These are phyloP conservation scores for Microhierax caerulescens DNA, from an alignment of 2,797 vertebrate genomes.

Conservation along the genomic window DNA sequence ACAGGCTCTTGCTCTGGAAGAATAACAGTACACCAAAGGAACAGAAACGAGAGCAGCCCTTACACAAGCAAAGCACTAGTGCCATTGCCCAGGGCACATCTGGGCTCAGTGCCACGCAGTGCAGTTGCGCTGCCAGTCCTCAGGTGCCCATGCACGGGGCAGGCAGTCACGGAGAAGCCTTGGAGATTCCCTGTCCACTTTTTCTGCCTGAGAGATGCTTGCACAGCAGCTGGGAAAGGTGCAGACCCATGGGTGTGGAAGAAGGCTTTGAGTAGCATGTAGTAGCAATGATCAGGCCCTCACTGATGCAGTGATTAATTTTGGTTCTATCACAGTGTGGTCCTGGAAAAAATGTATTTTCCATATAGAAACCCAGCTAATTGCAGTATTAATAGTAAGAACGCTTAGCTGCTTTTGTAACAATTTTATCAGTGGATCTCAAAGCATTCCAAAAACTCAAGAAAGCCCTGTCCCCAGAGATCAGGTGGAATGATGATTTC, in stretches of 20 bases:
- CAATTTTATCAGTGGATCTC: not conserved
- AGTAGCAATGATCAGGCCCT: not conserved
- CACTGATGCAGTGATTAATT: not conserved
- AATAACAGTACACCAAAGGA: accelerated
- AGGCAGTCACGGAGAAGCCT: not conserved
- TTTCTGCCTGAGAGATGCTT: not conserved
- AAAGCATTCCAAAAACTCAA: not conserved
- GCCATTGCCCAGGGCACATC: not conserved
- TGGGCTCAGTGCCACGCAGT: not conserved
- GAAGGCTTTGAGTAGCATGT: not conserved
- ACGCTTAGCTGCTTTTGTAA: not conserved
- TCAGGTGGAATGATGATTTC: not conserved
- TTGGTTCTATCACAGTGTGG: not conserved
- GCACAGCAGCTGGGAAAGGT: not conserved
- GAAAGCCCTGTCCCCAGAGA: not conserved
- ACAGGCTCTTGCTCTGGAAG: not conserved
- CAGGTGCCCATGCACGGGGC: not conserved
- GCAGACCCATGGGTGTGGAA: not conserved
- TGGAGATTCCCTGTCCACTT: not conserved
- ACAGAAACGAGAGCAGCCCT: not conserved
- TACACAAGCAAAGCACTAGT: not conserved
- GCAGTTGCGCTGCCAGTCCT: not conserved
- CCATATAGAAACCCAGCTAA: not conserved
- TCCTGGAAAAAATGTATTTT: not conserved
- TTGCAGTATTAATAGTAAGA: not conserved